A percentile compares a stretch with the other conserved stretches of the same genome.
Evolutionary conservation across 2,113 vertebrate species (phyloP).

Genomic region (Pterocles gutturalis): DNA sequence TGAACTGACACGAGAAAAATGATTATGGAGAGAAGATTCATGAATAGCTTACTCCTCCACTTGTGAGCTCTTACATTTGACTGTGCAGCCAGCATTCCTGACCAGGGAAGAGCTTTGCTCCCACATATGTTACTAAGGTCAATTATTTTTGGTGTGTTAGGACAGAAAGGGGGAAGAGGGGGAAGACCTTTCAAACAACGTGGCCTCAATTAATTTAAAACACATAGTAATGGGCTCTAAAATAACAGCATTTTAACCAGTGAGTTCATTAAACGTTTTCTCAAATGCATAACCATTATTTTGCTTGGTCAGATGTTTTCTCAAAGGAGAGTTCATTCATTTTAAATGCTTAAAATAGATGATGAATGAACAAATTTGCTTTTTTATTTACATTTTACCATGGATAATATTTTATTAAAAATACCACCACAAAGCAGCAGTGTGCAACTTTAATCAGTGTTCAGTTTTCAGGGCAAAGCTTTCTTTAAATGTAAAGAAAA

Average conservation of each 20-base stretch:
- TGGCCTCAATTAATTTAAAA: constrained; percentile 71
- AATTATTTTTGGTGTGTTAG: constrained; percentile 52
- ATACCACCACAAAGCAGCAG: constrained; percentile 41
- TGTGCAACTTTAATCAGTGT: constrained; percentile 60
- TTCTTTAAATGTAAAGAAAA: constrained; percentile 48
- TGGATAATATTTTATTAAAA: constrained; percentile 73
- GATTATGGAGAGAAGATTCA: constrained; percentile 32
- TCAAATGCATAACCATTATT: constrained; percentile 75
- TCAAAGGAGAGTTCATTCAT: constrained; percentile 76
- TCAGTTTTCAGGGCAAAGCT: constrained; percentile 40
- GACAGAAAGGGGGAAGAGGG: not conserved
- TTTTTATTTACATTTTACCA: constrained; percentile 78
- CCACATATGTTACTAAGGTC: not conserved
- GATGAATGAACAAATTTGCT: constrained; percentile 74
- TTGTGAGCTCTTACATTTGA: not conserved
- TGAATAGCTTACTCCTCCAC: not conserved
- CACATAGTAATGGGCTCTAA: constrained; percentile 60
- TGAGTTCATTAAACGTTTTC: constrained; percentile 78
- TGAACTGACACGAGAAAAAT: constrained; percentile 47
- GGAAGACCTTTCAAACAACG: constrained; percentile 5
- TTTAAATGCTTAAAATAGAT: constrained; percentile 74
- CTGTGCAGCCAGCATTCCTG: not conserved
- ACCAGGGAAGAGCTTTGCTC: constrained; percentile 8
- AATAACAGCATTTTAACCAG: constrained; percentile 74
- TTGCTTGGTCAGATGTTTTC: constrained; percentile 80